Conservation (phyloP, 2,797 vertebrate genomes). For the Labeo calbasu region DNA sequence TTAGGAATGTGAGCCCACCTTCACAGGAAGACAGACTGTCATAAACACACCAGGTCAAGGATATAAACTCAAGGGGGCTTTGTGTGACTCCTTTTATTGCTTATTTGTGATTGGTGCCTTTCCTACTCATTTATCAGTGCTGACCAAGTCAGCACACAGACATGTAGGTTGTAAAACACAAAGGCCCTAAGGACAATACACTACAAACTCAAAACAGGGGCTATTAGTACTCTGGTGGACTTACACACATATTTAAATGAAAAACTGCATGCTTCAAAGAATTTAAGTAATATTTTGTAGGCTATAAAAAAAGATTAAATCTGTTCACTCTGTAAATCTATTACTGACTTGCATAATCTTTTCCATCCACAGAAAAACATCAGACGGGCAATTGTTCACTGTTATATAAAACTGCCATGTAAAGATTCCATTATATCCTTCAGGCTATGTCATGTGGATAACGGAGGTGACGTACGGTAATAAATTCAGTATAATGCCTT, state of each 20-base stretch:
- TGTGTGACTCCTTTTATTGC: slow-evolving; percentile 58
- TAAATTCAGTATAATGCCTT: slow-evolving; percentile 56
- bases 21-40: slow-evolving; percentile 50
- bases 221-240: slow-evolving; percentile 9
- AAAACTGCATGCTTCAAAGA: background rate
- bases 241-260: background rate
- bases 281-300: background rate
- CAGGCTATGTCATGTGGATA: slow-evolving; percentile 46
- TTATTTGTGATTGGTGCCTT: slow-evolving; percentile 49
- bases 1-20: slow-evolving; percentile 36
- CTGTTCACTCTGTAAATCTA: slow-evolving; percentile 21
- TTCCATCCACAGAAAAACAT: slow-evolving; percentile 31
- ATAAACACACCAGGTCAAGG: slow-evolving; percentile 49
- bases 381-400: background rate
- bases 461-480: slow-evolving; percentile 51
- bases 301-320: slow-evolving; percentile 13
- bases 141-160: slow-evolving; percentile 58
- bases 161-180: slow-evolving; percentile 59
- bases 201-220: slow-evolving; percentile 17
- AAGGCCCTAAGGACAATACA: slow-evolving; percentile 50
- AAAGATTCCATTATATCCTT: slow-evolving; percentile 50
- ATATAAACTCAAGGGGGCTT: slow-evolving; percentile 55
- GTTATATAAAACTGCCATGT: slow-evolving; percentile 52
- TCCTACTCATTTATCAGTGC: slow-evolving; percentile 58
- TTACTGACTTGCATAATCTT: slow-evolving; percentile 23